Percentiles rank a stretch among this genome's conserved stretches.
These are phyloP conservation scores for Timandra comae DNA, from an alignment of 2,888 invertebrate genomes.

Conservation along the genomic window DNA sequence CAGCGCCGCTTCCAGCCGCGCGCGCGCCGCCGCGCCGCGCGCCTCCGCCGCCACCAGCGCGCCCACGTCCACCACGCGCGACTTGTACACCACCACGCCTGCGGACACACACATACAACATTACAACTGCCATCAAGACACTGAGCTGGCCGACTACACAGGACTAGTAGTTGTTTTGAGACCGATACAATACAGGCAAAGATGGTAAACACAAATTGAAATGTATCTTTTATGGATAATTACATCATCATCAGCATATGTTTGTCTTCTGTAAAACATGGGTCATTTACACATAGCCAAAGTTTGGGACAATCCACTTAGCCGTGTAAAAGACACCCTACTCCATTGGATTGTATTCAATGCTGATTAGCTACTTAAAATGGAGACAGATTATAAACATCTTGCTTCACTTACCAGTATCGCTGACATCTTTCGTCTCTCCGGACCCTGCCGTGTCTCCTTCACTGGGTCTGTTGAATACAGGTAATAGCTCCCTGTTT, in stretches of 20 bases:
- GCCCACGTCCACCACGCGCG: constrained; percentile 87
- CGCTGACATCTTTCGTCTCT: constrained; percentile 50
- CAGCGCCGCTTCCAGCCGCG: constrained; percentile 84
- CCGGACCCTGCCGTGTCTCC: constrained; percentile 33
- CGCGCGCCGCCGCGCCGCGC: constrained; percentile 83
- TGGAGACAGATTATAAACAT: too few relatives aligned
- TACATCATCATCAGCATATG: too few relatives aligned
- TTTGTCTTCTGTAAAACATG: too few relatives aligned
- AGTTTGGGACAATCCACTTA: neutral
- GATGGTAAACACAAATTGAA: too few relatives aligned
- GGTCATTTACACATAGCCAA: too few relatives aligned
- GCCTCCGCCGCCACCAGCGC: constrained; percentile 86
- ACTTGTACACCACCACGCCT: constrained; percentile 86
- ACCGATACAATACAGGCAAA: too few relatives aligned
- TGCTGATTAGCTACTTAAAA: neutral
- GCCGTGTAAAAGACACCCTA: too few relatives aligned
- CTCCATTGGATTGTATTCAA: neutral
- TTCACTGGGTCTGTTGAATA: constrained; percentile 64
- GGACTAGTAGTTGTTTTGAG: too few relatives aligned
- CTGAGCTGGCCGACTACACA: too few relatives aligned
- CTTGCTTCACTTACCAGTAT: constrained; percentile 50
- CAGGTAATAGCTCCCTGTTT: constrained; percentile 80
- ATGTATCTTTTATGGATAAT: too few relatives aligned
- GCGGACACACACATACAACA: constrained; percentile 19
- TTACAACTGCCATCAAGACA: too few relatives aligned